phyloP scores from a whole-genome alignment of 1,140 invertebrate genomes.

The Polypedilum vanderplanki region DNA sequence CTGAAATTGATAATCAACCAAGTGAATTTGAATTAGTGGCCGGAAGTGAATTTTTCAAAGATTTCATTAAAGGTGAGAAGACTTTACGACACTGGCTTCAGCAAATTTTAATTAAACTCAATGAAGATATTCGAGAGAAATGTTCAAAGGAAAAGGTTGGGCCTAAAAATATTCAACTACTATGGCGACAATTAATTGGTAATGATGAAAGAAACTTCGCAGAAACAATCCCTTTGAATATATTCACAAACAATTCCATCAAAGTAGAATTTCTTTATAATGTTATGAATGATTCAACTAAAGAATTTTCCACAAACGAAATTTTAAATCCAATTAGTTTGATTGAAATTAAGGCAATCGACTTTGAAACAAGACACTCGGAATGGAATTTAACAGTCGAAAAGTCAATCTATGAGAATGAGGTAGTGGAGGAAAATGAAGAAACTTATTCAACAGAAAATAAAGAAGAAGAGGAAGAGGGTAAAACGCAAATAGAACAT shows the following conservation, averaged over 20 bases:
- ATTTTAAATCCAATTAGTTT: conserved; percentile 30
- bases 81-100: not conserved
- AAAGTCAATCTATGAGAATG: conserved; percentile 34
- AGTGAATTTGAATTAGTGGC: too few relatives aligned
- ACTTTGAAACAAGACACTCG: conserved; percentile 32
- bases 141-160: not conserved
- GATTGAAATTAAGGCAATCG: conserved; percentile 29
- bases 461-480: conserved; percentile 30
- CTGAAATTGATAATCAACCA: too few relatives aligned
- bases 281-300: conserved; percentile 31
- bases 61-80: not conserved
- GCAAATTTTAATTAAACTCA: not conserved
- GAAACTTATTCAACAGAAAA: not conserved
- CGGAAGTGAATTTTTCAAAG: too few relatives aligned
- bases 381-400: conserved; percentile 37
- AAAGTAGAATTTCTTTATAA: conserved; percentile 35
- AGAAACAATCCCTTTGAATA: not conserved
- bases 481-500: not conserved
- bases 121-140: not conserved
- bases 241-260: conserved; percentile 31
- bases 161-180: not conserved
- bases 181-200: not conserved
- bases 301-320: not conserved
- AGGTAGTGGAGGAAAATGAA: conserved; percentile 36
- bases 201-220: not conserved